Percentiles rank a stretch among this genome's conserved stretches.
Evolutionary conservation across 2,113 vertebrate genomes (phyloP).

Genomic region (Bucco capensis): DNA sequence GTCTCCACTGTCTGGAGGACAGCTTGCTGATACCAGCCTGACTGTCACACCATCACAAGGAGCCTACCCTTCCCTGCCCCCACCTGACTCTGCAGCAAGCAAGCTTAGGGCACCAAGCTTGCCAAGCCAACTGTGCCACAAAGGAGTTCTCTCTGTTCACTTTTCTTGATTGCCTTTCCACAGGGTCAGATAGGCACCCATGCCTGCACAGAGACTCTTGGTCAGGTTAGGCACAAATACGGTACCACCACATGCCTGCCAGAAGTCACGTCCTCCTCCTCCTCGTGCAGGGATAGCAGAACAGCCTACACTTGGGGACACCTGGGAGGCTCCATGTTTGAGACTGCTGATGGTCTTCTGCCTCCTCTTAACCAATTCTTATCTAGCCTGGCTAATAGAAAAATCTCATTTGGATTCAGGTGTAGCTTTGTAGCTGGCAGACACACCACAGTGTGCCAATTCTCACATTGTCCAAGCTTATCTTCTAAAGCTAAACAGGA

Average conservation of each 20-base stretch:
- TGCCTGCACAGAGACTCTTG: background rate
- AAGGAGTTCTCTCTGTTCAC: background rate
- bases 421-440: background rate
- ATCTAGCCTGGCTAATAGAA: background rate
- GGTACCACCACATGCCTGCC: background rate
- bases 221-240: background rate
- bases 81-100: fast-evolving
- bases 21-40: background rate
- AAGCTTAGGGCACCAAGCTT: background rate
- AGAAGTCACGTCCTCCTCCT: conserved; percentile 35
- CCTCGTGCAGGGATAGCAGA: background rate
- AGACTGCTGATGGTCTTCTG: conserved; percentile 63
- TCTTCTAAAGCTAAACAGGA: background rate
- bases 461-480: background rate
- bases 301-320: conserved; percentile 24
- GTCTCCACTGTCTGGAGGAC: background rate
- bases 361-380: background rate
- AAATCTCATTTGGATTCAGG: background rate
- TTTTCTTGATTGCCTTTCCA: fast-evolving
- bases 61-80: background rate
- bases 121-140: background rate
- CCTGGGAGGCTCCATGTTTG: conserved; percentile 51
- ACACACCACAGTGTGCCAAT: background rate
- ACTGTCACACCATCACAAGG: background rate
- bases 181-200: fast-evolving